A percentile compares a stretch with the other conserved stretches of the same genome.
Conservation (phyloP, 2,113 vertebrate species). For the Sceloporus tristichus region DNA sequence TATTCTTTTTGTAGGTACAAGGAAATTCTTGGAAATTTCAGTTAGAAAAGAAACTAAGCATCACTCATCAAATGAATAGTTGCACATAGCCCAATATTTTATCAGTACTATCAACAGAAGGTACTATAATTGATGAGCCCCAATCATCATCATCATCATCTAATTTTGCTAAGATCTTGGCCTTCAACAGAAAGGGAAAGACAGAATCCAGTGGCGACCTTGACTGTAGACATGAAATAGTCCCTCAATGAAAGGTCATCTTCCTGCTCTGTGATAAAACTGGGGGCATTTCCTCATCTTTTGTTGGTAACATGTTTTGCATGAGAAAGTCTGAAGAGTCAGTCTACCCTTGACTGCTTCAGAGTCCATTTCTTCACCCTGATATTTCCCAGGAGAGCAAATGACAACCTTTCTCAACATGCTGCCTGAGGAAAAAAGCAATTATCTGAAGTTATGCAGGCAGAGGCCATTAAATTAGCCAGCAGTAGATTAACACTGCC, state of each 20-base stretch:
- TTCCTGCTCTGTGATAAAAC: background rate
- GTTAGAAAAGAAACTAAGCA: too few species aligned
- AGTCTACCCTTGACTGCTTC: background rate
- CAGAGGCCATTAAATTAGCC: slow-evolving; percentile 11
- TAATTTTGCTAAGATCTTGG: background rate
- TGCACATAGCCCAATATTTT: too few species aligned
- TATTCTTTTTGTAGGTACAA: background rate
- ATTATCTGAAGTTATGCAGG: slow-evolving; percentile 20
- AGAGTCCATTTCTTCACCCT: background rate
- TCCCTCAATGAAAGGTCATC: background rate
- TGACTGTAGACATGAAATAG: background rate
- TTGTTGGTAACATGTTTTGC: background rate
- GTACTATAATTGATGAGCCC: background rate
- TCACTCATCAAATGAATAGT: background rate
- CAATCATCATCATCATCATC: background rate
- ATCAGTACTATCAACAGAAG: background rate
- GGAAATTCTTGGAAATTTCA: background rate
- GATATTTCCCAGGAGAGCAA: background rate
- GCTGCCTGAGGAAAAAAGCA: background rate
- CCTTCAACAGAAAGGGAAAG: background rate
- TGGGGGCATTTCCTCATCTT: too few species aligned
- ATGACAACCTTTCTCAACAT: background rate
- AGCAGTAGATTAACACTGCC: background rate
- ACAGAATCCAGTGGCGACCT: background rate
- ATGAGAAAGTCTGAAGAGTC: background rate